Percentiles rank a stretch among this genome's conserved stretches.
These are phyloP conservation scores for Pipistrellus pygmaeus DNA, from an alignment of 2,797 vertebrate genomes.

Conservation along the genomic window DNA sequence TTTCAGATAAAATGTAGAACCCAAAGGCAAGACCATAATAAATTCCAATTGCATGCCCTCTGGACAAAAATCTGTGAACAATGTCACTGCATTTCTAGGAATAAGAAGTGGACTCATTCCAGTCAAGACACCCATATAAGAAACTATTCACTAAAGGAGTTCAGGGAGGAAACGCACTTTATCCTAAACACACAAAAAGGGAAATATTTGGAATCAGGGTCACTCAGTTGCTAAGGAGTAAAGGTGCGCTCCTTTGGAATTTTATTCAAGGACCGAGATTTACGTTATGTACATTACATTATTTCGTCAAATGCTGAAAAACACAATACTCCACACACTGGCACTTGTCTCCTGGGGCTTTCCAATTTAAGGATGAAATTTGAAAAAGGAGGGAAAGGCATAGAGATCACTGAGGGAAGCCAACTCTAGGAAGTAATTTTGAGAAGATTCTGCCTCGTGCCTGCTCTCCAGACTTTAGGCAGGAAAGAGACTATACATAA, in stretches of 20 bases:
- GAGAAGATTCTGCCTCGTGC: neutral
- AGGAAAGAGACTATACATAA: conserved; percentile 17
- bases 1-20: conserved; percentile 34
- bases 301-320: conserved; percentile 19
- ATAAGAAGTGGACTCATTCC: conserved; percentile 4
- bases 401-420: neutral
- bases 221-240: conserved; percentile 1
- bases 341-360: conserved; percentile 44
- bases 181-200: conserved; percentile 26
- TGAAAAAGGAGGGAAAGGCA: neutral
- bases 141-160: conserved; percentile 16
- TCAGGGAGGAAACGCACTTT: conserved; percentile 44
- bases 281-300: neutral
- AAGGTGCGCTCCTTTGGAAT: conserved; percentile 10
- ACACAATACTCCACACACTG: neutral
- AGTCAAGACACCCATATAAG: neutral
- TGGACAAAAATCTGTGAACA: conserved; percentile 1
- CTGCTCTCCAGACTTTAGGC: neutral
- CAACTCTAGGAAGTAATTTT: neutral
- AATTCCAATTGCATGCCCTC: neutral
- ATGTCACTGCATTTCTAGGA: conserved; percentile 31
- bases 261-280: conserved; percentile 48
- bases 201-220: conserved; percentile 39
- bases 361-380: conserved; percentile 33
- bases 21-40: conserved; percentile 20